Evolutionary conservation across 2,113 vertebrate species (phyloP).

Genomic region (Megaleporinus macrocephalus): DNA sequence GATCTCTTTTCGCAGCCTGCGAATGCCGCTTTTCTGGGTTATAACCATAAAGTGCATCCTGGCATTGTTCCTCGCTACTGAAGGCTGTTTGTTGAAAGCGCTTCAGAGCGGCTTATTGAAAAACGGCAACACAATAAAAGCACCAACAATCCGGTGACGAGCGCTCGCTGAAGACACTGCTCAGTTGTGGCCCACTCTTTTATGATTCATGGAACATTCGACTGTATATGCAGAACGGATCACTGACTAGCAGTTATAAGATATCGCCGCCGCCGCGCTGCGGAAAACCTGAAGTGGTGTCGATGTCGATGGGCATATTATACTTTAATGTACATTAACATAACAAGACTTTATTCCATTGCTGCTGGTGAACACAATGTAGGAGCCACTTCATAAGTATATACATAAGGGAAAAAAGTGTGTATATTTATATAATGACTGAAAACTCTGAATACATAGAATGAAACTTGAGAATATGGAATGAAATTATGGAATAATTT

Average conservation of each 20-base stretch:
- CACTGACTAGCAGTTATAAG: not conserved
- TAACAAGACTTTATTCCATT: too few species aligned
- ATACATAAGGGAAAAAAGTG: too few species aligned
- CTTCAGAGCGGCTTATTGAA: slow-evolving; percentile 28
- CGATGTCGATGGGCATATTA: too few species aligned
- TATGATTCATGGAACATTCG: not conserved
- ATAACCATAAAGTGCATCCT: slow-evolving; percentile 12
- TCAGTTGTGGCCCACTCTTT: not conserved
- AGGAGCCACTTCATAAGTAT: too few species aligned
- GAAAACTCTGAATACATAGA: too few species aligned
- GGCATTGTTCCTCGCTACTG: slow-evolving; percentile 23
- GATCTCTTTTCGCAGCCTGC: not conserved
- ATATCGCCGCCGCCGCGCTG: not conserved
- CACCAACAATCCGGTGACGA: not conserved
- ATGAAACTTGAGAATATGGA: too few species aligned
- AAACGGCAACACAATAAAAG: slow-evolving; percentile 40
- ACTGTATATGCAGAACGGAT: not conserved
- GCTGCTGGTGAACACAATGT: too few species aligned
- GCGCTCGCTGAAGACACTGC: not conserved
- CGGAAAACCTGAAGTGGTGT: too few species aligned
- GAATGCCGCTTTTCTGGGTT: not conserved
- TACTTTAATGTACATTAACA: too few species aligned
- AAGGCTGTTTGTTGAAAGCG: slow-evolving; percentile 23
- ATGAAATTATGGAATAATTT: too few species aligned
- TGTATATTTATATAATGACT: too few species aligned